phyloP scores from a whole-genome alignment of 2,113 vertebrate genomes.

The Muntiacus reevesi region DNA sequence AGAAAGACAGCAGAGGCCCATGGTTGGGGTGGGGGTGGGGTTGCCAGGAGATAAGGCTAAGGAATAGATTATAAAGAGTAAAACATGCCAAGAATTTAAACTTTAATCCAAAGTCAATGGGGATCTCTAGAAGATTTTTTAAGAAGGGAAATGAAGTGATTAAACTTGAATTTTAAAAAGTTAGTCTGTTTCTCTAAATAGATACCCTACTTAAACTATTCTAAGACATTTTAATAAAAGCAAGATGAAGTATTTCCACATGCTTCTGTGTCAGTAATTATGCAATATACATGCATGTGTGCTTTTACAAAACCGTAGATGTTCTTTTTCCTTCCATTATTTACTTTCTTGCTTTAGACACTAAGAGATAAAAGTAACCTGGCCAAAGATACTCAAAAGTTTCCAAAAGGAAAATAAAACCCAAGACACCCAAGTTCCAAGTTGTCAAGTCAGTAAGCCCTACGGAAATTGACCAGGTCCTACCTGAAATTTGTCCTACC shows the following conservation, averaged over 20 bases:
- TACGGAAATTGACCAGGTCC: neutral
- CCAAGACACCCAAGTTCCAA: neutral
- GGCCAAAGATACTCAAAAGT: neutral
- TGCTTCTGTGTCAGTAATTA: neutral
- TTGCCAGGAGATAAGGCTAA: neutral
- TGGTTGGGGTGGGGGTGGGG: neutral
- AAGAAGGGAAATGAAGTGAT: slow-evolving; percentile 25
- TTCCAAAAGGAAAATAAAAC: neutral
- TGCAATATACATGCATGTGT: neutral
- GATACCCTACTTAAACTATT: neutral
- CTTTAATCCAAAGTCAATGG: neutral
- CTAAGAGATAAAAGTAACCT: neutral
- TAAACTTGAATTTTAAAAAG: slow-evolving; percentile 43
- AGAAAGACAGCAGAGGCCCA: neutral
- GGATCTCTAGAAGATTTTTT: neutral
- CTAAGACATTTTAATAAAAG: neutral
- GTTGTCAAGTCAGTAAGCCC: neutral
- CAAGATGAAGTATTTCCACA: neutral
- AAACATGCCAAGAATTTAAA: slow-evolving; percentile 7
- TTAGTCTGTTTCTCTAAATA: slow-evolving; percentile 4
- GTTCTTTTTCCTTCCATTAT: neutral
- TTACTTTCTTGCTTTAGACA: neutral
- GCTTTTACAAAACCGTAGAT: slow-evolving; percentile 10
- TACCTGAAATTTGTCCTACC: neutral
- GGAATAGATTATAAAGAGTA: neutral